phyloP scores from a whole-genome alignment of 30 jellyfish, hydroid and myxozoan genomes.

The Hydractinia symbiolongicarpus region DNA sequence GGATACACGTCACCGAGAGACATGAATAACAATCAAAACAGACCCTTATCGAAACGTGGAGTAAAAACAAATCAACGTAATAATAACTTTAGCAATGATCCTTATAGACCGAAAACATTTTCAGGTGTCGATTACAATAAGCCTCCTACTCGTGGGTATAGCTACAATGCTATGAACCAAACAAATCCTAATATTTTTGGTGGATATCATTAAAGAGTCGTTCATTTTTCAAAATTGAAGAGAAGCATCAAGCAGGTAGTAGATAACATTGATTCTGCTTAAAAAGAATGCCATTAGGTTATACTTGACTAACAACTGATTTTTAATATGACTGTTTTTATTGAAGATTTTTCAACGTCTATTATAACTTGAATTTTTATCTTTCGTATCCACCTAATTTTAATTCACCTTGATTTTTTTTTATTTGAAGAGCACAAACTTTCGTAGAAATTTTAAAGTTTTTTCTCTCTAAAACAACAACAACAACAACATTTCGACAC shows the following conservation, averaged over 20 bases:
- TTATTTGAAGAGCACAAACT: too few species aligned
- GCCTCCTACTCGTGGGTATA: conserved; percentile 22
- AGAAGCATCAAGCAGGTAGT: not conserved
- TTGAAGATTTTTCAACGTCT: too few species aligned
- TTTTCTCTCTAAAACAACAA: too few species aligned
- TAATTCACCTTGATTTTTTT: too few species aligned
- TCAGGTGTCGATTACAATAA: conserved; percentile 14
- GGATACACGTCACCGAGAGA: conserved; percentile 19
- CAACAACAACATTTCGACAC: too few species aligned
- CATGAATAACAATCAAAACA: not conserved
- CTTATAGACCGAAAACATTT: conserved; percentile 18
- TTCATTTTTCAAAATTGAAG: not conserved
- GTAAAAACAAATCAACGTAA: not conserved
- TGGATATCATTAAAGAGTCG: not conserved
- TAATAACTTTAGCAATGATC: not conserved
- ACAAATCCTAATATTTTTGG: conserved; percentile 29
- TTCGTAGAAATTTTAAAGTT: too few species aligned
- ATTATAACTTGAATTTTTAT: too few species aligned
- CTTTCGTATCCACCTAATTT: too few species aligned
- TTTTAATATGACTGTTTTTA: too few species aligned
- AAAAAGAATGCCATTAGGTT: too few species aligned
- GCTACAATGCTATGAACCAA: conserved; percentile 32
- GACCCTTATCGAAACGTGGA: not conserved
- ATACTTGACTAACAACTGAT: too few species aligned
- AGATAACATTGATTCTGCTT: too few species aligned